A percentile compares a stretch with the other conserved stretches of the same genome.
phyloP scores from a whole-genome alignment of 2,888 invertebrate species.

The Stenodema calcarata region DNA sequence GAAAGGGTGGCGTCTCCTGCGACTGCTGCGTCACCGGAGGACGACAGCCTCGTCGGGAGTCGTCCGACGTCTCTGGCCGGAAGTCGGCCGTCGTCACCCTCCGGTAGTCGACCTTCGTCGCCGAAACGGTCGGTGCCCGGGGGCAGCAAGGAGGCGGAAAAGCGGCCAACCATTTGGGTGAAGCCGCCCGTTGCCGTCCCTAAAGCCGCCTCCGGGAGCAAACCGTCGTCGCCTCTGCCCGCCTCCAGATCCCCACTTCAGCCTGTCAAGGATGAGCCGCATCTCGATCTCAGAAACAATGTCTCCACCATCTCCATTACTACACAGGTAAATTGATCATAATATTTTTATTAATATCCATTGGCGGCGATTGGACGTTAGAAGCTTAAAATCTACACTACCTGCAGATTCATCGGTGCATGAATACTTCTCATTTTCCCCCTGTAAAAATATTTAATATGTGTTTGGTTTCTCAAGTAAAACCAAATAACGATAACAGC shows the following conservation, averaged over 20 bases:
- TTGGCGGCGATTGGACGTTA: background rate
- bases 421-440: no score
- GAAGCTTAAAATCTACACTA: no score
- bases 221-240: background rate
- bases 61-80: background rate
- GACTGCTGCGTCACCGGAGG: background rate
- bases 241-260: background rate
- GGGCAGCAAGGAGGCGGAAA: background rate
- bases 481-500: no score
- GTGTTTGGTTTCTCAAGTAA: no score
- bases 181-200: slow-evolving; percentile 17
- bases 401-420: no score
- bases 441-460: no score
- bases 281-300: slow-evolving; percentile 31
- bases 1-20: background rate
- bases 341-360: background rate
- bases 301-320: slow-evolving; percentile 31
- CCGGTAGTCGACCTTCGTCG: background rate
- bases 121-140: background rate
- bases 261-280: background rate
- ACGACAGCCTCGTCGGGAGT: background rate
- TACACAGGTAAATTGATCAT: background rate
- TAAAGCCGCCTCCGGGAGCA: slow-evolving; percentile 1
- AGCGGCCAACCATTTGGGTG: slow-evolving; percentile 6
- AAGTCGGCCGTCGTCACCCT: background rate